phyloP scores from a whole-genome alignment of 2,797 vertebrate species.

The Sebastes iracundus region DNA sequence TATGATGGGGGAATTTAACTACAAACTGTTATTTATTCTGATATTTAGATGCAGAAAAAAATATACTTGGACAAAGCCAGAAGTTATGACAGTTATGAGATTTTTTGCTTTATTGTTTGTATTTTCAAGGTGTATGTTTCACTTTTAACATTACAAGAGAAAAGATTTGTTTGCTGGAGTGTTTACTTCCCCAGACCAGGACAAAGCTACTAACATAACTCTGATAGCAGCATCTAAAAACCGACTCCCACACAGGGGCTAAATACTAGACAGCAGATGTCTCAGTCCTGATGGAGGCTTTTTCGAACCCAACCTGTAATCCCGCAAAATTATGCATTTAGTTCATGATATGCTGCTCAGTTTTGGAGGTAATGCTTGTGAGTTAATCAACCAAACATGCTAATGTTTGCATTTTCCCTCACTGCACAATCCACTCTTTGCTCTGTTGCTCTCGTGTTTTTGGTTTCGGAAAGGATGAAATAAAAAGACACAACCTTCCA shows the following conservation, averaged over 20 bases:
- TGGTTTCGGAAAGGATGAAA: not conserved
- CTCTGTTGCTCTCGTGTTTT: not conserved
- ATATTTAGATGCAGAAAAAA: not conserved
- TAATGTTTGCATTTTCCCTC: not conserved
- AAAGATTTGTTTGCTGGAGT: not conserved
- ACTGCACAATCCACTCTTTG: not conserved
- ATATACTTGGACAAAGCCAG: not conserved
- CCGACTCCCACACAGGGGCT: not conserved
- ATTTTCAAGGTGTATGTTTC: not conserved
- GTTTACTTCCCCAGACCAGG: not conserved
- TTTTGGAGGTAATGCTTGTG: not conserved
- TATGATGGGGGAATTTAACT: not conserved
- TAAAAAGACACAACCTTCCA: not conserved
- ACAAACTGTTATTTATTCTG: not conserved
- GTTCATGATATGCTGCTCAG: not conserved
- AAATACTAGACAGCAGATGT: not conserved
- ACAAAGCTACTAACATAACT: not conserved
- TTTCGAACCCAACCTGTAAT: not conserved
- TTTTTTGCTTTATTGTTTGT: not conserved
- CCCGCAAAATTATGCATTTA: not conserved
- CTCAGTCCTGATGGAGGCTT: too few relatives aligned
- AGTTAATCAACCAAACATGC: not conserved
- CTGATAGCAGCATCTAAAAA: not conserved
- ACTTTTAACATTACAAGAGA: not conserved
- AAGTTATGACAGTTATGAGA: not conserved